Evolutionary conservation across 2,888 invertebrate genomes (phyloP), one percentile per base, ranked within the genome.

Genomic region (Entomobrya proxima): DNA sequence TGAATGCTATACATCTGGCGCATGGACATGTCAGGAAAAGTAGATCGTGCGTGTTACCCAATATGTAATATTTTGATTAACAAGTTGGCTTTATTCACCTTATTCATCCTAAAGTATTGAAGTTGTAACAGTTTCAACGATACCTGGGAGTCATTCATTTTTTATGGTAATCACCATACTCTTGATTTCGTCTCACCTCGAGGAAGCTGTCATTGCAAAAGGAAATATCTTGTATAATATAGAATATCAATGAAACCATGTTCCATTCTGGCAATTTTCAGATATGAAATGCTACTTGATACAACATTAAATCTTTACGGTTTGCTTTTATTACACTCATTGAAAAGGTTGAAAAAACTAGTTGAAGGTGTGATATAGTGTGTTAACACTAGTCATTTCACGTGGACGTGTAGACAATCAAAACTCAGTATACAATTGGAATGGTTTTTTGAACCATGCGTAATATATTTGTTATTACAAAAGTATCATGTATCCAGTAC

Each of bases 331-430:
- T 47, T 15, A 15, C n/a, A 47, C n/a, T n/a, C 47, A 47, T 13
- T 13, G n/a, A 3, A 9, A 6, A 58, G 58, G 58, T 58, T 58
- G 27, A 58, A 58, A 1, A 58, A 58, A 58, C 58, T 58, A 30
- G 58, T 27, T 30, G 30, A 58, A 58, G 58, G 58, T 58, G 58
- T 58, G 30, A 58, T 58, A 30, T 1, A 58, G 24, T 30, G 13
- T 58, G 58, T 58, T 58, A 58, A 27, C 27, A 58, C 24, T 58
- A 47, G 47, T n/a, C n/a, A n/a, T n/a, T n/a, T n/a, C n/a, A n/a
- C n/a, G 47, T 47, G 47, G n/a, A 47, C 11, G 15, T 15, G 13
- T 47, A 47, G 3, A 47, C 15, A 13, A 13, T 3, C 15, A 3
- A 47, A 2, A 15, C 11, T 13, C 47, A 47, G 47, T 47, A 15